Percentiles rank a stretch among this genome's conserved stretches.
These are phyloP conservation scores for Haemorhous mexicanus DNA, from an alignment of 2,113 vertebrate species.

Conservation along the genomic window DNA sequence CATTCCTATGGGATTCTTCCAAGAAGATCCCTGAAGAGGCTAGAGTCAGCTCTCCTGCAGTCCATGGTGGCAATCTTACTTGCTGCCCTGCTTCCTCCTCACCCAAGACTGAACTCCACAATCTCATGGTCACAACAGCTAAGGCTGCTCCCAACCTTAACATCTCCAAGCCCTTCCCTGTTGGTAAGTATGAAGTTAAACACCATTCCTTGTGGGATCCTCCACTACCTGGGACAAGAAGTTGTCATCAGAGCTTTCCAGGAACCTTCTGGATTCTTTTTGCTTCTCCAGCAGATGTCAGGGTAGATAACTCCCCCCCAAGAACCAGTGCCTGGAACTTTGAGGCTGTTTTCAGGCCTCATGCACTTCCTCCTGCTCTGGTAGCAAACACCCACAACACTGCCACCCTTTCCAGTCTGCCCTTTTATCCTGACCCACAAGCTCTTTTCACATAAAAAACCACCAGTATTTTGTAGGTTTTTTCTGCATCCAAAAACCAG, in stretches of 20 bases:
- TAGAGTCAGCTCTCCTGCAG: background rate
- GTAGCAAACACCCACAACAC: background rate
- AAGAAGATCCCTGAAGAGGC: background rate
- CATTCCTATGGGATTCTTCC: background rate
- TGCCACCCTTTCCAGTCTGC: background rate
- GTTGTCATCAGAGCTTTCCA: background rate
- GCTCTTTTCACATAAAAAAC: background rate
- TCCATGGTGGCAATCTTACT: background rate
- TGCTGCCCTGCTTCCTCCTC: background rate
- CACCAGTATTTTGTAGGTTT: background rate
- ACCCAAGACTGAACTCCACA: background rate
- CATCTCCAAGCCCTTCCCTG: background rate
- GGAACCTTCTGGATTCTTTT: background rate
- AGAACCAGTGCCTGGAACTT: background rate
- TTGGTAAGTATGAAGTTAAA: background rate
- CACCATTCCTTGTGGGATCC: background rate
- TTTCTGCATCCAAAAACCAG: background rate
- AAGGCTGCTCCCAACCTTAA: background rate
- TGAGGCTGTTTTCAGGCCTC: background rate
- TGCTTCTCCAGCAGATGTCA: background rate
- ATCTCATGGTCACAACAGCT: background rate
- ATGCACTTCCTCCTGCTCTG: background rate
- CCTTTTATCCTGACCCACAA: background rate
- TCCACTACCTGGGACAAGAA: background rate
- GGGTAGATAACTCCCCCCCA: background rate